Evolutionary conservation across 2,888 invertebrate genomes (phyloP), one percentile per base, ranked within the genome.

Genomic region (Seira ritae): DNA sequence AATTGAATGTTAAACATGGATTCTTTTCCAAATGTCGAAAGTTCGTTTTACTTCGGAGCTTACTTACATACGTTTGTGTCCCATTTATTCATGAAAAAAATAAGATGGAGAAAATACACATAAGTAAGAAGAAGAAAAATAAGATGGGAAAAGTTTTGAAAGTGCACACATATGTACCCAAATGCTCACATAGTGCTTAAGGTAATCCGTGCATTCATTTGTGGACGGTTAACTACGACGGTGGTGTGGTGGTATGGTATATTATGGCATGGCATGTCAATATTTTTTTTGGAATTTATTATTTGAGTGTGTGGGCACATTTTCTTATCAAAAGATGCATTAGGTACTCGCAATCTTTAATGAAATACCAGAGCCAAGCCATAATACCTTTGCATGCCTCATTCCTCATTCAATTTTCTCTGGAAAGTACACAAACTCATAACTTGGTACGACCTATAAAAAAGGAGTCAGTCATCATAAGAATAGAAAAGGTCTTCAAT

Each of bases 1-100:
- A 60, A 60, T 60, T 60, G 60, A 60, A 60, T 60, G 60, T n/a
- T 60, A 60, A 60, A 60, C 60, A 60, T 60, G n/a, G 60, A 60
- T 60, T 60, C 17, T 60, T 60, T 60, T 60, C 15, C 60, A 60
- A 60, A 60, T 60, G 60, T 60, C 60, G 60, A 60, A 60, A 60
- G 60, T 60, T 60, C 60, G 60, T 60, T 60, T 60, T n/a, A 60
- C 60, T 60, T 60, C n/a, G 60, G n/a, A n/a, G 17, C 60, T n/a
- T 60, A 15, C 12, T 8, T 60, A 42, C 60, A 60, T 10, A 6
- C 17, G n/a, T n/a, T 10, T 60, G 3, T 60, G 3, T n/a, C n/a
- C 8, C 60, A 60, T 60, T 60, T 60, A 42, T 60, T 17, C 60
- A 10, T 15, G 60, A n/a, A n/a, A n/a, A n/a, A n/a, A n/a, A n/a